These are phyloP conservation scores for Strongylocentrotus purpuratus DNA, from an alignment of 35 echinoderm and acorn worm species.

Conservation along the genomic window DNA sequence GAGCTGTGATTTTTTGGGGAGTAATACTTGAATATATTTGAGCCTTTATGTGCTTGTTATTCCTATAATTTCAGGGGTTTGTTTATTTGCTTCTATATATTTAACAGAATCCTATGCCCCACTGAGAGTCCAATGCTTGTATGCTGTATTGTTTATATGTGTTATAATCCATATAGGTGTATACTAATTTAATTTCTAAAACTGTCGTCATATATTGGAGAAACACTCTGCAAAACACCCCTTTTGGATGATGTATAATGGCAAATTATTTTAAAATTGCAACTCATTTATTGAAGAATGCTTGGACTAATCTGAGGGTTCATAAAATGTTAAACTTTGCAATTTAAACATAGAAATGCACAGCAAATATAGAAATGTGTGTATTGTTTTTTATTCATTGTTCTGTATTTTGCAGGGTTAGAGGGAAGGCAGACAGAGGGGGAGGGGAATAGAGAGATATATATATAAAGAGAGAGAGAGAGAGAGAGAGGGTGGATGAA, in stretches of 20 bases:
- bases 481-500: too few relatives aligned
- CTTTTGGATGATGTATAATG: neutral
- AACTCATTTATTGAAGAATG: neutral
- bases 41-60: neutral
- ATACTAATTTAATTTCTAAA: neutral
- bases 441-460: too few relatives aligned
- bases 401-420: too few relatives aligned
- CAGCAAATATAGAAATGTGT: neutral
- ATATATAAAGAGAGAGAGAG: too few relatives aligned
- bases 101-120: neutral
- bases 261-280: neutral
- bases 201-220: neutral
- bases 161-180: neutral
- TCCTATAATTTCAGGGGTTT: neutral
- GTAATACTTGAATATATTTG: neutral
- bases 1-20: neutral
- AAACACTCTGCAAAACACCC: neutral
- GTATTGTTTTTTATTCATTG: neutral
- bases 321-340: neutral
- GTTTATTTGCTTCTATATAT: neutral
- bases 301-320: neutral
- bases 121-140: neutral
- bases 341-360: slow-evolving; percentile 5
- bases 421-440: too few relatives aligned
- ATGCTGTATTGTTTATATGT: neutral